Base-by-base conservation (phyloP, 2,797 vertebrate genomes). In the Martes flavigula region DNA sequence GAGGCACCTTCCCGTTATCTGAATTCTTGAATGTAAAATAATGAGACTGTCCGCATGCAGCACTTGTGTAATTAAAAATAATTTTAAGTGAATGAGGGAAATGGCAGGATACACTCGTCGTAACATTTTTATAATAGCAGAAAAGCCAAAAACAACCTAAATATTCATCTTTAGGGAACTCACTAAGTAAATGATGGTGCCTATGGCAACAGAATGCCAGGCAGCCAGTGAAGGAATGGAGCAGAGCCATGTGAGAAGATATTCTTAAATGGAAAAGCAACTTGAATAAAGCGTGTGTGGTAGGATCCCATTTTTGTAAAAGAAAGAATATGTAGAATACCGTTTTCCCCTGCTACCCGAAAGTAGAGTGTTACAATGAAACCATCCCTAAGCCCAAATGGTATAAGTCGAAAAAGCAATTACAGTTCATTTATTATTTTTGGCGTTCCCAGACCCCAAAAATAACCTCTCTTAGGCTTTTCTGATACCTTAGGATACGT, bases 201-300 rank as follows among this genome's bases (percentile, higher is more conserved):
- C 96, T 90, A 87, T 94, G 83, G 96, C 87, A 97, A 96, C 95
- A 81, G 81, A 89, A 54, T 1, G n/a, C 40, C 87, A 91, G 89
- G 75, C 77, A 94, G 75, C 72, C 62, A 43, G 27, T 6, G 14
- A 83, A 72, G 75, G 88, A 85, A 56, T 0, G 17, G 30, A 87
- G 58, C 58, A 32, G 21, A 40, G 38, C n/a, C 78, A 94, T 0
- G 0, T 4, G 32, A 85, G 75, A 46, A 92, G 51, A 89, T 23
- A 13, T 35, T 87, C 75, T 32, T 58, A 62, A 86, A 81, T 40
- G 84, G 70, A 77, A 58, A 91, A 60, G 32, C 62, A 66, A 78
- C 48, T 43, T 40, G 66, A 51, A 81, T 66, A 58, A 35, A 21
- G 3, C 5, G 9, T 20, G 7, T 30, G 25, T 66, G 30, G 5